phyloP scores from a whole-genome alignment of 2,888 invertebrate species.

The Drosophila longiperda region DNA sequence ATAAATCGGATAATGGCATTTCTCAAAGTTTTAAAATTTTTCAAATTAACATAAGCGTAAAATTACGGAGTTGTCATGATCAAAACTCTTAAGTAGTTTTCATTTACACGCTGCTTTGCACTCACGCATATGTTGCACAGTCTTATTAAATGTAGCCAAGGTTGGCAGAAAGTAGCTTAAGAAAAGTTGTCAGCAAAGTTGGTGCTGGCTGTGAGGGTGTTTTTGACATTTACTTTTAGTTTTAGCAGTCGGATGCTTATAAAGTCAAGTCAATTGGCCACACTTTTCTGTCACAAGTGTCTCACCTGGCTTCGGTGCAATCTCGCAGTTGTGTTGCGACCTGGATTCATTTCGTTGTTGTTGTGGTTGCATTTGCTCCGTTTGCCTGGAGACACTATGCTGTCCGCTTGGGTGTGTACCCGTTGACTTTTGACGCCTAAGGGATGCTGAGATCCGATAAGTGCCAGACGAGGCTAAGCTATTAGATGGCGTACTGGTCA shows the following conservation, averaged over 20 bases:
- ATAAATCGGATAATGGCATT: background rate
- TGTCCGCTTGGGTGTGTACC: constrained; percentile 82
- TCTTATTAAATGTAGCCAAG: constrained; percentile 45
- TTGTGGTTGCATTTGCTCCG: constrained; percentile 27
- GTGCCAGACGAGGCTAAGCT: constrained; percentile 22
- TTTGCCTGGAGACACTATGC: constrained; percentile 51
- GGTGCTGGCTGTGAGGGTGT: background rate
- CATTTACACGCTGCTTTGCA: constrained; percentile 37
- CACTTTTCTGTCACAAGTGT: constrained; percentile 21
- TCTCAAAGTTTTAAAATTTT: constrained; percentile 1
- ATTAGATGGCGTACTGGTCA: constrained; percentile 46
- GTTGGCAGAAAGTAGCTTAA: constrained; percentile 25
- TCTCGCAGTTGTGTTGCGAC: constrained; percentile 65
- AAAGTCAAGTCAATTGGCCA: constrained; percentile 33
- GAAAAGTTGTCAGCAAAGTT: constrained; percentile 26
- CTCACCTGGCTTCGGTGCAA: constrained; percentile 81
- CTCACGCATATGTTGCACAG: constrained; percentile 28
- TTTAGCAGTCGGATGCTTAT: constrained; percentile 10
- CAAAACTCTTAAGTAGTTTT: constrained; percentile 48
- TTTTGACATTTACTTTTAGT: constrained; percentile 5
- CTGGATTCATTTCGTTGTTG: constrained; percentile 42
- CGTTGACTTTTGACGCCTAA: constrained; percentile 79
- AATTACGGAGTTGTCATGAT: constrained; percentile 2
- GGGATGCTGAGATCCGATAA: constrained; percentile 75
- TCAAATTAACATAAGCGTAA: constrained; percentile 1